Conservation (phyloP, 2,113 vertebrate species). For the Poeciliopsis prolifica region DNA sequence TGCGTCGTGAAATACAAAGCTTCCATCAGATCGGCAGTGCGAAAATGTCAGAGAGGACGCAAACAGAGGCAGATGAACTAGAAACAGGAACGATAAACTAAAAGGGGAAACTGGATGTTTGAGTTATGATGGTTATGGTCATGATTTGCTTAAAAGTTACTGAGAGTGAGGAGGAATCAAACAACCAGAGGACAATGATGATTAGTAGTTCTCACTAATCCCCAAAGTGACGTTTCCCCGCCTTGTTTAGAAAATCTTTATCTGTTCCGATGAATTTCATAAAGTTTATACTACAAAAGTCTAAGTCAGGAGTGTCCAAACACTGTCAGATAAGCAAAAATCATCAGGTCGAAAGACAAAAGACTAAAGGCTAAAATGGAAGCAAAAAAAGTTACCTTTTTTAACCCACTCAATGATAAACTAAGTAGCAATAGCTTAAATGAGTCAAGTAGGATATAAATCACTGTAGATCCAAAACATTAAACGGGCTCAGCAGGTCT, state of each 20-base stretch:
- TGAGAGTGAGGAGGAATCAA: background rate
- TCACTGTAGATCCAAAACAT: no score
- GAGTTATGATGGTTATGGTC: constrained; percentile 13
- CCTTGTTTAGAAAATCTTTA: background rate
- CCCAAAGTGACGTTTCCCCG: constrained; percentile 30
- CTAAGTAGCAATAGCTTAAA: no score
- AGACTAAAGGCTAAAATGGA: no score
- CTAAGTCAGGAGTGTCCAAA: no score
- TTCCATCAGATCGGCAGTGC: background rate
- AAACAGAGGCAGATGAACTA: background rate
- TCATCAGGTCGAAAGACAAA: no score
- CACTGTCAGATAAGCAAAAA: no score
- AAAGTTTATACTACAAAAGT: no score
- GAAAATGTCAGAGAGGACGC: background rate
- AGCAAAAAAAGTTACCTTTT: no score
- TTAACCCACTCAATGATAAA: no score
- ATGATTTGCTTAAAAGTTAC: constrained; percentile 28
- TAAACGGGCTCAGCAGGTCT: no score
- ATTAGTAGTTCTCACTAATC: constrained; percentile 58
- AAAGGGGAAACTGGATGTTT: constrained; percentile 39
- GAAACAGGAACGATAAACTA: constrained; percentile 36
- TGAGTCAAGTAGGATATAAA: no score
- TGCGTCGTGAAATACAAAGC: constrained; percentile 39
- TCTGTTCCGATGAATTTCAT: constrained; percentile 12
- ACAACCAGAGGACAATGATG: constrained; percentile 25